Evolutionary conservation across 2,888 invertebrate species (phyloP).

Genomic region (Ectobius pallidus): DNA sequence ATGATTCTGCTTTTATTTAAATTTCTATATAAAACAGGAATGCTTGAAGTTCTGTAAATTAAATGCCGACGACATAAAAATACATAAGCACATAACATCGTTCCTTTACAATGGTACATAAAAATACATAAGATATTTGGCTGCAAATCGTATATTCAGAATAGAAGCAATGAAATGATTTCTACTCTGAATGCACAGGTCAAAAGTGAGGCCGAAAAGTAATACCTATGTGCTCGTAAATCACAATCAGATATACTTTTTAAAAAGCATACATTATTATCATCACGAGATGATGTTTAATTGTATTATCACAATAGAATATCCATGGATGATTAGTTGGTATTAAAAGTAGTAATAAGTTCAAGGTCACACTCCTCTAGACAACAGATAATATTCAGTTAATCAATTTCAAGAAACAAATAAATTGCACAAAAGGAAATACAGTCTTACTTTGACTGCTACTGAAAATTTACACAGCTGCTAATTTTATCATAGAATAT

Average conservation of each 20-base stretch:
- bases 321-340: conserved; percentile 24
- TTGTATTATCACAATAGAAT: conserved; percentile 36
- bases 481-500: background rate
- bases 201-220: background rate
- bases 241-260: conserved; percentile 21
- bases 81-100: no score
- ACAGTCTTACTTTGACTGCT: background rate
- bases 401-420: no score
- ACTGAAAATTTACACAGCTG: background rate
- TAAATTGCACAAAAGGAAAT: background rate
- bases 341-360: background rate
- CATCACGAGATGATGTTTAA: background rate
- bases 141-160: background rate
- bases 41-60: background rate
- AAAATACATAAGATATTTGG: conserved; percentile 25
- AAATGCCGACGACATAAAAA: background rate
- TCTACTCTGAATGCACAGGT: background rate
- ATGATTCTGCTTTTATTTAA: conserved; percentile 19
- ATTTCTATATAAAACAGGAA: background rate
- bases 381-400: background rate
- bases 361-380: background rate
- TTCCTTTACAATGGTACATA: no score
- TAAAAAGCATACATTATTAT: background rate
- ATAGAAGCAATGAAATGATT: background rate
- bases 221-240: background rate